These are phyloP conservation scores for Tragelaphus buxtoni DNA, from an alignment of 2,113 vertebrate species.

Conservation along the genomic window DNA sequence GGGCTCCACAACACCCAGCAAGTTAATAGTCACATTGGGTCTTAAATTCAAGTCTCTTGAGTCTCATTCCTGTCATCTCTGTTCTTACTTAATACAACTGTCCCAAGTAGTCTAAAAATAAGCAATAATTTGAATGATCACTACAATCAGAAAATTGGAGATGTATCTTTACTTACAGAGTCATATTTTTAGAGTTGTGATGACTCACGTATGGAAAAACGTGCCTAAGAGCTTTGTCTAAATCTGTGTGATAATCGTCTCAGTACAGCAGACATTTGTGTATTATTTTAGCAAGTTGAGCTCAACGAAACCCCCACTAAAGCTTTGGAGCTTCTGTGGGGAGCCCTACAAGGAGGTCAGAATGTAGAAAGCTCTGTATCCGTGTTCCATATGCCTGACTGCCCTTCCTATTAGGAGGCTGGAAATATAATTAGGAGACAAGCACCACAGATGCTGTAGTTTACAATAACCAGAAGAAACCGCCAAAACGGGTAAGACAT, in stretches of 20 bases:
- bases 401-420: slow-evolving; percentile 66
- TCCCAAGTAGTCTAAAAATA: not conserved
- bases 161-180: not conserved
- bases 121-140: not conserved
- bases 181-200: not conserved
- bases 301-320: not conserved
- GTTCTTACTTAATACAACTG: not conserved
- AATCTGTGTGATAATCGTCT: not conserved
- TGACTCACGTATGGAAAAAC: slow-evolving; percentile 27
- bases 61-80: not conserved
- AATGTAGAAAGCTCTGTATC: not conserved
- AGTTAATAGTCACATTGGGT: accelerated
- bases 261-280: not conserved
- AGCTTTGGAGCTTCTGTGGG: not conserved
- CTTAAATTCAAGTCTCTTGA: not conserved
- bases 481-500: slow-evolving; percentile 68
- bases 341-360: not conserved
- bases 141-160: not conserved
- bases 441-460: slow-evolving; percentile 68
- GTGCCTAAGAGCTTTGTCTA: not conserved
- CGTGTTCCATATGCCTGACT: slow-evolving; percentile 24
- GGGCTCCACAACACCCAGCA: not conserved
- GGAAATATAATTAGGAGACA: slow-evolving; percentile 64
- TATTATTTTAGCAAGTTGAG: not conserved
- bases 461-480: slow-evolving; percentile 75